These are phyloP conservation scores for Drosophila setosimentum DNA, from an alignment of 2,888 invertebrate species.

Conservation along the genomic window DNA sequence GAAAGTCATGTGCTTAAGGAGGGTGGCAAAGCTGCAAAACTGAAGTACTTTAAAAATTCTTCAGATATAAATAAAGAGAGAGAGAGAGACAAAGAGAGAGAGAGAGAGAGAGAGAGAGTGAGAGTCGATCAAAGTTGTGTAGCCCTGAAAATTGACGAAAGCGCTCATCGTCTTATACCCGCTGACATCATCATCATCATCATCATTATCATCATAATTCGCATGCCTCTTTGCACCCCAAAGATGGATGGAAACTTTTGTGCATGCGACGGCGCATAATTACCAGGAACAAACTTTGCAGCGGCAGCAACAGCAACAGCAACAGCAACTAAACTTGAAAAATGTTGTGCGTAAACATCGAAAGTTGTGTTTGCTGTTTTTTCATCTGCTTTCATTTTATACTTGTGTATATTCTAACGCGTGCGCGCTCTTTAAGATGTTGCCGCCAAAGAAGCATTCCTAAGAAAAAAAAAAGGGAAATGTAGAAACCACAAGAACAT, in stretches of 20 bases:
- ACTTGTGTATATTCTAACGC: background rate
- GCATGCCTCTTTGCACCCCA: slow-evolving; percentile 64
- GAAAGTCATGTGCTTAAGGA: background rate
- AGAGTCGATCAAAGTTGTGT: slow-evolving; percentile 43
- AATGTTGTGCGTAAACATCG: slow-evolving; percentile 39
- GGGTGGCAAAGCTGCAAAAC: background rate
- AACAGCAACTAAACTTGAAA: slow-evolving; percentile 63
- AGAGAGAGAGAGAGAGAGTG: background rate
- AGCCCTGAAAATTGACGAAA: slow-evolving; percentile 39
- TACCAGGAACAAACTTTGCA: slow-evolving; percentile 67
- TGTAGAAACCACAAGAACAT: slow-evolving; percentile 48
- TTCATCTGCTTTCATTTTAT: background rate
- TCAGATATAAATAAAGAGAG: slow-evolving; percentile 2
- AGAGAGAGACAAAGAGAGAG: background rate
- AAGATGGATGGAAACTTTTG: slow-evolving; percentile 58
- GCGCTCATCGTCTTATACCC: slow-evolving; percentile 1
- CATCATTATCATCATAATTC: slow-evolving; percentile 62
- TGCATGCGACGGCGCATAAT: slow-evolving; percentile 72
- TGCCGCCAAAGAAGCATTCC: slow-evolving; percentile 36
- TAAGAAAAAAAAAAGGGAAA: slow-evolving; percentile 22
- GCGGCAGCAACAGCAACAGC: slow-evolving; percentile 22
- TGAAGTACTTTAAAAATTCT: background rate
- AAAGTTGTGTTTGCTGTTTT: slow-evolving; percentile 27
- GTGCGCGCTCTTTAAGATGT: slow-evolving; percentile 36
- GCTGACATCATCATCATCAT: background rate